Percentiles rank a stretch among this genome's conserved stretches.
Conservation (phyloP, 64 coral and sea anemone species). For the Stichodactyla helianthus region DNA sequence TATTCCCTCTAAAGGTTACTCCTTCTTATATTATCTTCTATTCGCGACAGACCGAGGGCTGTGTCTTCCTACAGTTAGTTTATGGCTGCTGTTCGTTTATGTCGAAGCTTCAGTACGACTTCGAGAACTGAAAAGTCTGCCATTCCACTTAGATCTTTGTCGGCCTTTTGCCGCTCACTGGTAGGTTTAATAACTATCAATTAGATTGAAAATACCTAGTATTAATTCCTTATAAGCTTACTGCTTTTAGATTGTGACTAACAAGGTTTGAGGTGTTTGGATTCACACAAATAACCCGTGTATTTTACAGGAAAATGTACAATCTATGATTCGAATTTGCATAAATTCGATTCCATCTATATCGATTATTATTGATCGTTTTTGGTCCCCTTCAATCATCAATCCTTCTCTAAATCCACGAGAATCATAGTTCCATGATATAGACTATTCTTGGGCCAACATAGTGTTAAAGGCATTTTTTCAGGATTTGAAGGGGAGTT, state of each 20-base stretch:
- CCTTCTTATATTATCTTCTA: slow-evolving; percentile 34
- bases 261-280: neutral
- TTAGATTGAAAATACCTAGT: neutral
- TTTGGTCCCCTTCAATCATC: neutral
- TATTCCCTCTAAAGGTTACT: neutral
- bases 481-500: neutral
- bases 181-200: slow-evolving; percentile 45
- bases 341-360: neutral
- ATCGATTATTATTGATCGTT: neutral
- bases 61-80: slow-evolving; percentile 85
- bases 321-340: slow-evolving; percentile 4
- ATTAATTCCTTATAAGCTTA: neutral
- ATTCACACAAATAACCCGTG: neutral
- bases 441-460: neutral
- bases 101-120: slow-evolving; percentile 96
- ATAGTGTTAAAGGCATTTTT: neutral
- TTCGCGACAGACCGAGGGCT: slow-evolving; percentile 82
- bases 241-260: neutral
- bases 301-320: neutral
- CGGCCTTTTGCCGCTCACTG: slow-evolving; percentile 98
- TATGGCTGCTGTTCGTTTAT: slow-evolving; percentile 97
- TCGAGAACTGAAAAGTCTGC: slow-evolving; percentile 97
- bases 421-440: neutral
- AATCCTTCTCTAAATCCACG: neutral
- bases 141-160: slow-evolving; percentile 98